Evolutionary conservation across 2,888 invertebrate species (phyloP).

Genomic region (Junonia oenone): DNA sequence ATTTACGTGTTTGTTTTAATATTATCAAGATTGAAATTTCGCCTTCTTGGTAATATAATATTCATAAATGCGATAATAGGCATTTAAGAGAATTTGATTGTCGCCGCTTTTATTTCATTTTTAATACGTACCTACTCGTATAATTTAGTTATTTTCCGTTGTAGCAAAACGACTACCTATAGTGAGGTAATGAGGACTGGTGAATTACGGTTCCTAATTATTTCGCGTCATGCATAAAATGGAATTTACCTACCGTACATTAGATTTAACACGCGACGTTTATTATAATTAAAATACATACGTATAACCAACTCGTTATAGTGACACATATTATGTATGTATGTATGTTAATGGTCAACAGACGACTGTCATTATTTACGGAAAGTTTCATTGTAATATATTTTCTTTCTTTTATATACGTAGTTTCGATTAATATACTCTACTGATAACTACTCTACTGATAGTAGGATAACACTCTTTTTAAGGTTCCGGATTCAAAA

Average conservation of each 20-base stretch:
- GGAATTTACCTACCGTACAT: slow-evolving; percentile 15
- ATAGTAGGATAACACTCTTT: too few species aligned
- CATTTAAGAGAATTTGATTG: not conserved
- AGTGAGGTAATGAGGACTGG: not conserved
- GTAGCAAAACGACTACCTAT: not conserved
- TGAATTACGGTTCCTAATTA: slow-evolving; percentile 20
- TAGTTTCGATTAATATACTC: too few species aligned
- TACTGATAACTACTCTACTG: too few species aligned
- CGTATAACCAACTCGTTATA: slow-evolving; percentile 3
- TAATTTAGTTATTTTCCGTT: not conserved
- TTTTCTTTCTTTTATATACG: too few species aligned
- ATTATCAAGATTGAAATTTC: not conserved
- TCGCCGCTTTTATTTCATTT: not conserved
- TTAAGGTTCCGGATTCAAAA: too few species aligned
- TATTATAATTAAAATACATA: slow-evolving; percentile 20
- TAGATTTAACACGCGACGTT: slow-evolving; percentile 25
- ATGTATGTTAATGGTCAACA: not conserved
- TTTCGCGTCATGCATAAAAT: slow-evolving; percentile 23
- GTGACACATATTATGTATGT: not conserved
- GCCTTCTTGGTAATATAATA: not conserved
- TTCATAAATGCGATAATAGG: not conserved
- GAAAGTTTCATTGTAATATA: too few species aligned
- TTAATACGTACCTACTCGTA: not conserved
- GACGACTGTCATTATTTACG: not conserved
- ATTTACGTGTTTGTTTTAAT: not conserved